Conservation (phyloP, 2,797 vertebrate species). For the Molossus alvarezi region DNA sequence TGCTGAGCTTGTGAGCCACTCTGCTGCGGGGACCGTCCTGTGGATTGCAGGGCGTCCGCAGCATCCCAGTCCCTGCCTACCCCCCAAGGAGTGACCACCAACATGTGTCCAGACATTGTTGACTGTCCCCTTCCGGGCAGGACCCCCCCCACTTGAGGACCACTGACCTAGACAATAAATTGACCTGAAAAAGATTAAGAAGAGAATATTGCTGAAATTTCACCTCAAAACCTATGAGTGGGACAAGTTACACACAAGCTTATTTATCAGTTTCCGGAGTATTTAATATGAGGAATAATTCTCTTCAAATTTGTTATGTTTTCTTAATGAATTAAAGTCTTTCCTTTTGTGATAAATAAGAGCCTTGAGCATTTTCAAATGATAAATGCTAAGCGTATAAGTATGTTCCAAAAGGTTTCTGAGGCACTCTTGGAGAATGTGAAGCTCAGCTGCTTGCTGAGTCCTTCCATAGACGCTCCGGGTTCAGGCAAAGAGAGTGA, state of each 20-base stretch:
- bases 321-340: background rate
- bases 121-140: background rate
- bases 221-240: background rate
- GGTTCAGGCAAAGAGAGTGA: background rate
- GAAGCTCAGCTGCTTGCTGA: background rate
- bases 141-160: background rate
- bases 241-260: background rate
- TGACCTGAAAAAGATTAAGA: background rate
- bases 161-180: background rate
- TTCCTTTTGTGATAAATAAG: background rate
- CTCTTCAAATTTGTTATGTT: background rate
- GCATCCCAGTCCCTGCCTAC: background rate
- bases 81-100: background rate
- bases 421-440: background rate
- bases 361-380: background rate
- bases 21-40: background rate
- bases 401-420: background rate
- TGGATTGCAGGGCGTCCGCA: accelerated
- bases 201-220: background rate
- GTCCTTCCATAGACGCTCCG: background rate
- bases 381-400: background rate
- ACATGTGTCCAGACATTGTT: background rate
- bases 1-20: background rate
- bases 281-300: background rate
- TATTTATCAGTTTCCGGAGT: background rate